Evolutionary conservation across 2,797 vertebrate species (phyloP).

Genomic region (Periparus ater): DNA sequence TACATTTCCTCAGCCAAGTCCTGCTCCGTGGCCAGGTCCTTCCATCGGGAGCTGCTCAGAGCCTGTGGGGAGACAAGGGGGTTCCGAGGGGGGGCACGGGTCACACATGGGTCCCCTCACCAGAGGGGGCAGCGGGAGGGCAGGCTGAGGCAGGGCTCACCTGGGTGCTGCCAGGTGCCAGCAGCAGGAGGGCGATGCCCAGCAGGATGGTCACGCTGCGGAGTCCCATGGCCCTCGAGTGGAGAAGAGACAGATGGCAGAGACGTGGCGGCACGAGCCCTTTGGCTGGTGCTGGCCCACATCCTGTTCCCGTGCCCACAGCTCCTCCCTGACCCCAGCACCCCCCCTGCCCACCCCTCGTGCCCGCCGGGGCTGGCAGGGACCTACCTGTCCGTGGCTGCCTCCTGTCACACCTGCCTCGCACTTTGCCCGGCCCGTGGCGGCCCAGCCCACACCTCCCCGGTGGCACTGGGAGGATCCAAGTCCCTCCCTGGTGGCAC

Average conservation of each 20-base stretch:
- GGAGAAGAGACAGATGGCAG: not conserved
- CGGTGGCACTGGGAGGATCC: not conserved
- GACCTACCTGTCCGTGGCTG: not conserved
- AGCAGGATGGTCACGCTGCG: not conserved
- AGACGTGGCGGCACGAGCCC: rapidly evolving
- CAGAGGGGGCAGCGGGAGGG: rapidly evolving
- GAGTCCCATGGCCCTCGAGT: rapidly evolving
- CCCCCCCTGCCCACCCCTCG: not conserved
- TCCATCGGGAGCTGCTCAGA: rapidly evolving
- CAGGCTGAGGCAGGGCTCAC: not conserved
- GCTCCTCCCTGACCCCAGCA: not conserved
- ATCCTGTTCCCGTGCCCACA: not conserved
- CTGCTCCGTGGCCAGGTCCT: rapidly evolving
- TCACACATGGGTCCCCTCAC: rapidly evolving
- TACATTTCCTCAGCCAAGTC: not conserved
- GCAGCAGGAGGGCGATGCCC: not conserved
- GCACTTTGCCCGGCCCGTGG: not conserved
- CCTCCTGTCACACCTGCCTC: not conserved
- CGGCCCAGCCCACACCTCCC: no score
- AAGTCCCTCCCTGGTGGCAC: no score
- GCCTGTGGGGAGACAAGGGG: not conserved
- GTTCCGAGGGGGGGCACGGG: rapidly evolving
- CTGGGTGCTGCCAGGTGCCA: not conserved
- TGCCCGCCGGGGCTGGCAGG: rapidly evolving
- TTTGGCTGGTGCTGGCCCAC: not conserved